phyloP scores from a whole-genome alignment of 1,140 invertebrate genomes.

The Zaprionus ornatus region DNA sequence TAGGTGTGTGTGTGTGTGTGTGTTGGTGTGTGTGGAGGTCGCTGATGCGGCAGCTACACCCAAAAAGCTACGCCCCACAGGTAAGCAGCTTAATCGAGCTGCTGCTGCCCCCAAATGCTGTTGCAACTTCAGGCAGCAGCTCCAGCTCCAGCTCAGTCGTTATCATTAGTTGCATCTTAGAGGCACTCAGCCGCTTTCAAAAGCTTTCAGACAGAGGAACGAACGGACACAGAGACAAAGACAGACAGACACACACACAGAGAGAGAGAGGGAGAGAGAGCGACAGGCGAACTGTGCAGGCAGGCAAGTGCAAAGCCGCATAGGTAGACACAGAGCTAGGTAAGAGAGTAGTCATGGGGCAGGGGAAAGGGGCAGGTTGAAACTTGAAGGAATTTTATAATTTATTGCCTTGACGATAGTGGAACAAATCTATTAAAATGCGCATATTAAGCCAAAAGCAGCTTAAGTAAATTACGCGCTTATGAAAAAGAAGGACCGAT shows the following conservation, averaged over 20 bases:
- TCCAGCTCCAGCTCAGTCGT: slow-evolving; percentile 46
- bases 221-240: neutral
- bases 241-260: neutral
- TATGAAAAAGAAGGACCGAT: slow-evolving; percentile 51
- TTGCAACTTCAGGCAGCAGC: neutral
- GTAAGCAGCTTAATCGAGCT: slow-evolving; percentile 78
- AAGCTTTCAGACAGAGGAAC: slow-evolving; percentile 59
- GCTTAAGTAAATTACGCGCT: slow-evolving; percentile 82
- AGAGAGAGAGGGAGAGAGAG: slow-evolving; percentile 23
- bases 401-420: slow-evolving; percentile 83
- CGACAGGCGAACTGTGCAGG: slow-evolving; percentile 7
- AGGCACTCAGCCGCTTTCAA: slow-evolving; percentile 78
- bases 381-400: slow-evolving; percentile 66
- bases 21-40: slow-evolving; percentile 52
- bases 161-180: slow-evolving; percentile 83
- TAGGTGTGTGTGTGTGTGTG: slow-evolving; percentile 27
- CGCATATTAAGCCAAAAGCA: slow-evolving; percentile 81
- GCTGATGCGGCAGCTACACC: slow-evolving; percentile 79
- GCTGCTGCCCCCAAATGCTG: slow-evolving; percentile 38
- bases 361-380: neutral
- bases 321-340: neutral
- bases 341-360: neutral
- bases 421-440: slow-evolving; percentile 83
- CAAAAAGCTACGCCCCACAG: slow-evolving; percentile 77
- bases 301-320: neutral